These are phyloP conservation scores for Lamprologus lemairii DNA, from an alignment of 2,113 vertebrate genomes.

Conservation along the genomic window DNA sequence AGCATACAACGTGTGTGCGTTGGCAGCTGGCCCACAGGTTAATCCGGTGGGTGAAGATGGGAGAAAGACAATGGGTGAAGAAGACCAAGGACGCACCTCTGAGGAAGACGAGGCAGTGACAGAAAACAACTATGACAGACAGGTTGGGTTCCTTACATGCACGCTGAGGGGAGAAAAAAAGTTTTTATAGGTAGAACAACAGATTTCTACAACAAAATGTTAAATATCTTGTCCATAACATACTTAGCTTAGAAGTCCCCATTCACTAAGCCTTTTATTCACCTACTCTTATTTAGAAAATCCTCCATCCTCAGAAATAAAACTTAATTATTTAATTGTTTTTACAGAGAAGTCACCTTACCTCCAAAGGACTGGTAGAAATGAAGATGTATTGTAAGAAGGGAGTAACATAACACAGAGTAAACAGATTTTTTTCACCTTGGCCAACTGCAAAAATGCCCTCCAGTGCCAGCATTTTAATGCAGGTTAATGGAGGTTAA, in stretches of 20 bases:
- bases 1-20: constrained; percentile 80
- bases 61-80: constrained; percentile 64
- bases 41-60: neutral
- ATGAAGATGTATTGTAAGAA: neutral
- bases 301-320: neutral
- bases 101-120: constrained; percentile 76
- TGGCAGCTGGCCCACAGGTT: constrained; percentile 48
- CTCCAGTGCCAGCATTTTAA: neutral
- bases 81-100: constrained; percentile 81
- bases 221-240: neutral
- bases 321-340: neutral
- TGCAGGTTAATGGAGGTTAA: constrained; percentile 37
- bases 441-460: neutral
- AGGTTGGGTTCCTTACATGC: constrained; percentile 60
- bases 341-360: neutral
- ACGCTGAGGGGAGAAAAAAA: neutral
- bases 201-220: neutral
- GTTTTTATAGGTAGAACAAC: neutral
- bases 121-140: constrained; percentile 69
- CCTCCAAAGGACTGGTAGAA: neutral
- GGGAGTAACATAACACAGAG: neutral
- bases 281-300: neutral
- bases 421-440: neutral
- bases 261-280: neutral
- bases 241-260: neutral